phyloP scores from a whole-genome alignment of 2,888 invertebrate species.

The Aricia artaxerxes region DNA sequence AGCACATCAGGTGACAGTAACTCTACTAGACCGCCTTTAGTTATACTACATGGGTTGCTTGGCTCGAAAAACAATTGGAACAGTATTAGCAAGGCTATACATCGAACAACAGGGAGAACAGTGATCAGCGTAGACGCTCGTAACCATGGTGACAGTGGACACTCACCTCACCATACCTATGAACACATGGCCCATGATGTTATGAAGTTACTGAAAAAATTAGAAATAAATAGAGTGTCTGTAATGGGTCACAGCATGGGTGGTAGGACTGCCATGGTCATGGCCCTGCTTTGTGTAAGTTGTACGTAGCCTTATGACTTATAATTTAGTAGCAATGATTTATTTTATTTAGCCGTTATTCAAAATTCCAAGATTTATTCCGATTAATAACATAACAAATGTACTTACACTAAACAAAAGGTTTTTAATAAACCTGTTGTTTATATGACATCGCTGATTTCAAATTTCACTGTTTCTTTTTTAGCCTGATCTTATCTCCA shows the following conservation, averaged over 20 bases:
- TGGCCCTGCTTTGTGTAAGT: constrained; percentile 85
- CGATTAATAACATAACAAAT: not conserved
- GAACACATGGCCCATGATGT: constrained; percentile 84
- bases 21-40: constrained; percentile 80
- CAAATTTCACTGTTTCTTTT: constrained; percentile 44
- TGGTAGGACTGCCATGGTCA: constrained; percentile 93
- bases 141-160: constrained; percentile 97
- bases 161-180: constrained; percentile 87
- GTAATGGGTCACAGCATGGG: constrained; percentile 97
- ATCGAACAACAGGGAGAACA: constrained; percentile 84
- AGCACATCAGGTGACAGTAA: constrained; percentile 59
- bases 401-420: not conserved
- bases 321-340: not conserved
- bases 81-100: constrained; percentile 88
- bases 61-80: constrained; percentile 97
- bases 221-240: constrained; percentile 82
- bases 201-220: constrained; percentile 82
- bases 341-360: not conserved
- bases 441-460: not conserved
- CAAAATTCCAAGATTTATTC: not conserved
- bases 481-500: constrained; percentile 82
- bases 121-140: constrained; percentile 93
- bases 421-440: not conserved
- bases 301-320: constrained; percentile 50
- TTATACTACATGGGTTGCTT: constrained; percentile 94